Base-by-base conservation (phyloP, 2,797 vertebrate species). In the Poecilia picta region DNA sequence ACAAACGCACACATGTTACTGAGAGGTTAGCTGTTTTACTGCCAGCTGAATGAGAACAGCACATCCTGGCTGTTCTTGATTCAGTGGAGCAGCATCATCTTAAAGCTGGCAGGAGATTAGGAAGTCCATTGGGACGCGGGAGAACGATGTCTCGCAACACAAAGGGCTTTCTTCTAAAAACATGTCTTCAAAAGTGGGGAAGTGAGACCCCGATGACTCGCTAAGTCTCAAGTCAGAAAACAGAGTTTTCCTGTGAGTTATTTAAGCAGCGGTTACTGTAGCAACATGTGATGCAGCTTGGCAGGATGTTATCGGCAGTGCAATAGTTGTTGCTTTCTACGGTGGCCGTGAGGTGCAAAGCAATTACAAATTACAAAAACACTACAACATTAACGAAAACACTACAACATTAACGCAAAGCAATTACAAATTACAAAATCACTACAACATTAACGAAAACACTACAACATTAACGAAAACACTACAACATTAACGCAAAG, bases 161-260 rank as follows among this genome's bases (percentile, higher is more conserved):
- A 70, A 70, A 43, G 23, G 66, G 66, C 66, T 70, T 70, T n/a
- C 39, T 70, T 70, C 66, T 70, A 5, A 70, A 70, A 70, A 70
- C 66, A 70, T n/a, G 43, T 43, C 25, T 15, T 70, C 6, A 43
- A n/a, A 70, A 43, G 23, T 70, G 41, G 23, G 23, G 23, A 43
- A 70, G 41, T 70, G 39, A 45, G 41, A 70, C 25, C 39, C 23
- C 39, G 15, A 43, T 70, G 39, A 70, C n/a, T 43, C 4, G 3
- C 5, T 45, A 10, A 41, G 62, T 62, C 62, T 64, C 18, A 0
- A 51, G 49, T 51, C 62, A 20, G 33, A 51, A 23, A 51, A 51
- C 31, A 66, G 3, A 39, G 7, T 68, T 41, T 68, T 64, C 16
- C 59, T 33, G 57, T 33, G 15, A 36, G 59, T 25, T 68, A 41